Conservation (phyloP, 2,797 vertebrate species). For the Serranus cabrilla region DNA sequence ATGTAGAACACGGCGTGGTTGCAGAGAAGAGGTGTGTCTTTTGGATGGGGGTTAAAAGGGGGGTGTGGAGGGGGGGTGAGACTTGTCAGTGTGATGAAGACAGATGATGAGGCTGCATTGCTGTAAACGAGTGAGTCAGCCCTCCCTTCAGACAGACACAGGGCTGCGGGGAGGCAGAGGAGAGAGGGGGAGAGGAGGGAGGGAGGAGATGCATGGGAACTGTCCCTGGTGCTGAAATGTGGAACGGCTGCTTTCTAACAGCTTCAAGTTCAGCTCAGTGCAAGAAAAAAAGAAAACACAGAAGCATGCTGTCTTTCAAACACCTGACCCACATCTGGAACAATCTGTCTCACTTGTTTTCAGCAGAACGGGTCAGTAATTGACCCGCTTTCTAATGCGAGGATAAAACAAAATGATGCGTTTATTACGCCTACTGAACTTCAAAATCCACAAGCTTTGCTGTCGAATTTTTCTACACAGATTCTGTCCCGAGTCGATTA, state of each 20-base stretch:
- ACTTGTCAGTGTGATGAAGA: conserved; percentile 74
- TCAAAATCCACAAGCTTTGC: conserved; percentile 36
- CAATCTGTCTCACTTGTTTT: conserved; percentile 10
- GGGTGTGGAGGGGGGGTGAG: conserved; percentile 10
- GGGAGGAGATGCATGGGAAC: conserved; percentile 60
- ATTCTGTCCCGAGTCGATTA: conserved; percentile 41
- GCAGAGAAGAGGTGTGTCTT: conserved; percentile 11
- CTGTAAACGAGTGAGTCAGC: conserved; percentile 81
- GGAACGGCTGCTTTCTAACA: conserved; percentile 47
- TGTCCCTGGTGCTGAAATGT: conserved; percentile 82
- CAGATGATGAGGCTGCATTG: conserved; percentile 80
- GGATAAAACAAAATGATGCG: neutral
- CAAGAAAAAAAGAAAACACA: neutral
- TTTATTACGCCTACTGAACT: conserved; percentile 11
- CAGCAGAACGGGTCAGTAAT: conserved; percentile 25
- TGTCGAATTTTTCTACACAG: conserved; percentile 33
- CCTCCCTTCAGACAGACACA: conserved; percentile 63
- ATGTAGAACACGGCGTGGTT: neutral
- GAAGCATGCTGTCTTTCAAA: conserved; percentile 10
- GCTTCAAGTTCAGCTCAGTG: conserved; percentile 43
- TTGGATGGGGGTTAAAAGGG: conserved; percentile 9
- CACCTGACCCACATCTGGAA: conserved; percentile 45
- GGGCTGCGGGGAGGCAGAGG: conserved; percentile 45
- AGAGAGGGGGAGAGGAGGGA: neutral
- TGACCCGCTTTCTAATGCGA: conserved; percentile 20